phyloP scores from a whole-genome alignment of 2,888 invertebrate species.

The Drosophila incognita region DNA sequence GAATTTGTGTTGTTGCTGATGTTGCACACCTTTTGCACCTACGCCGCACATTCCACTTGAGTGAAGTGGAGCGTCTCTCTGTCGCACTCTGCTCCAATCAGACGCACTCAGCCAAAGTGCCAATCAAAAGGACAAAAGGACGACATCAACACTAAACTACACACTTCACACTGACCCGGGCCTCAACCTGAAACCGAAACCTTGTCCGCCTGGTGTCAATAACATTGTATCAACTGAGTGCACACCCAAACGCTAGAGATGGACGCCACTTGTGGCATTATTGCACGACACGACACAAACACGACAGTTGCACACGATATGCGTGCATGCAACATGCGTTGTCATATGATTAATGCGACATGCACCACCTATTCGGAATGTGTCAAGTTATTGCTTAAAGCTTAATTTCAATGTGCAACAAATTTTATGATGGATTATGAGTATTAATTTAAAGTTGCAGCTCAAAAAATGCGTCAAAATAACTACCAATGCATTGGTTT shows the following conservation, averaged over 20 bases:
- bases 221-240: constrained; percentile 58
- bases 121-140: constrained; percentile 66
- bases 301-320: constrained; percentile 7
- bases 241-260: constrained; percentile 31
- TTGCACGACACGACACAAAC: constrained; percentile 11
- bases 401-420: neutral
- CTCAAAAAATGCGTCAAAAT: neutral
- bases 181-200: constrained; percentile 62
- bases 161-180: constrained; percentile 15
- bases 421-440: neutral
- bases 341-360: constrained; percentile 25
- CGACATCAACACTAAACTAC: constrained; percentile 13
- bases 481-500: neutral
- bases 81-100: constrained; percentile 43
- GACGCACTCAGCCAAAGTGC: constrained; percentile 70
- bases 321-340: constrained; percentile 13
- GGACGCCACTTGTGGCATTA: constrained; percentile 6
- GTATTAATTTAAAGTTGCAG: neutral
- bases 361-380: constrained; percentile 7
- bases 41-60: constrained; percentile 59
- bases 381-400: neutral
- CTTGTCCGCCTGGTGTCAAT: constrained; percentile 69
- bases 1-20: constrained; percentile 7
- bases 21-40: constrained; percentile 40
- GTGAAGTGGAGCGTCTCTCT: constrained; percentile 21